Percentiles rank a stretch among this genome's conserved stretches.
Evolutionary conservation across 2,797 vertebrate species (phyloP).

Genomic region (Enteromius unitaeniatus): DNA sequence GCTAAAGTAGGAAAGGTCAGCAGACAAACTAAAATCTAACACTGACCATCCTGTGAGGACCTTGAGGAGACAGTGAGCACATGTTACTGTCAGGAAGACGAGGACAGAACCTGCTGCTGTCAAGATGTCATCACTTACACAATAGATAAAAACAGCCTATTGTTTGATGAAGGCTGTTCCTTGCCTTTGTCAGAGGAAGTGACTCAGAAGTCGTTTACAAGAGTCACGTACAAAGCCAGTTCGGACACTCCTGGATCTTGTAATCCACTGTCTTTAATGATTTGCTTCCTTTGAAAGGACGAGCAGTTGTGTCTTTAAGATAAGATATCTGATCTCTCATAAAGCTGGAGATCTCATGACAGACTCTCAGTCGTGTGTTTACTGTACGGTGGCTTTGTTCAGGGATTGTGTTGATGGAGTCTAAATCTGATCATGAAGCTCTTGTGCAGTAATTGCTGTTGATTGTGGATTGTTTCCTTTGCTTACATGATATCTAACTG

Average conservation of each 20-base stretch:
- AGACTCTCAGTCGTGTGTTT: neutral
- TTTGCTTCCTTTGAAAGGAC: slow-evolving; percentile 42
- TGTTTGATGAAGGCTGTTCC: slow-evolving; percentile 54
- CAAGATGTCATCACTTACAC: slow-evolving; percentile 43
- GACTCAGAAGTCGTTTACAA: slow-evolving; percentile 54
- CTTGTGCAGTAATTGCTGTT: slow-evolving; percentile 1
- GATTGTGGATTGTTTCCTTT: slow-evolving; percentile 23
- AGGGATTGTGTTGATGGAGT: slow-evolving; percentile 4
- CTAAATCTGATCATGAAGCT: slow-evolving; percentile 5
- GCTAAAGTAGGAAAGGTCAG: neutral
- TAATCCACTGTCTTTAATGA: slow-evolving; percentile 28
- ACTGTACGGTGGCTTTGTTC: slow-evolving; percentile 13
- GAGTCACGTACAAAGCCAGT: slow-evolving; percentile 20
- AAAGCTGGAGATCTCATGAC: slow-evolving; percentile 12
- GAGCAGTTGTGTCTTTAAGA: slow-evolving; percentile 51
- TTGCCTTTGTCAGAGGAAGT: slow-evolving; percentile 51
- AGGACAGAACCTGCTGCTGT: slow-evolving; percentile 60
- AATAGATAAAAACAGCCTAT: slow-evolving; percentile 43
- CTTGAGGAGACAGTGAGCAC: slow-evolving; percentile 40
- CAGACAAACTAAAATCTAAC: neutral
- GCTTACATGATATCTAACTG: slow-evolving; percentile 26
- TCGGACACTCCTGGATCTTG: slow-evolving; percentile 40
- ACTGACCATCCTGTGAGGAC: neutral
- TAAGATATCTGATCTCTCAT: slow-evolving; percentile 49
- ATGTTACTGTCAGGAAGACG: slow-evolving; percentile 59